Base-by-base conservation (phyloP, 2,888 invertebrate genomes). In the Capitulum mitella region DNA sequence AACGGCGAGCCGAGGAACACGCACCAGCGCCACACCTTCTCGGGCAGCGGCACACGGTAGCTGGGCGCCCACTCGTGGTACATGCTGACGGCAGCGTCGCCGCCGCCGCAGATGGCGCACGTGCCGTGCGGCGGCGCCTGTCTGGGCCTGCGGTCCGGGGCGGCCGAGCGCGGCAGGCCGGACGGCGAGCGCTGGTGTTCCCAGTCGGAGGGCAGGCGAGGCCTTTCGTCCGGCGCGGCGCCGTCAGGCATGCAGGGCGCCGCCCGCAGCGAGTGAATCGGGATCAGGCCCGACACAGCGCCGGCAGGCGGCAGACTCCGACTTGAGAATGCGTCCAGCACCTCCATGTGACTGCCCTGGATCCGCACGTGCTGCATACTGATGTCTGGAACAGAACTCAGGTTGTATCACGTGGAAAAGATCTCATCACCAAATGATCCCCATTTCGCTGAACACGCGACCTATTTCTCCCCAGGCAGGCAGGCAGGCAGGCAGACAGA, bases 11-110 rank as follows among this genome's bases (percentile, higher is more conserved):
- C 70, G 22, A 70, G 37, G 37, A 70, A 70, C 70, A 37, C 70
- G 37, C 70, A 70, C 70, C 70, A 70, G 19, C 70, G 34, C 70
- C 70, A 70, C 70, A 70, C 70, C 70, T 70, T 70, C 37, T 70
- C 70, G 22, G 70, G 26, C 70, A 70, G 70, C 37, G 70, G 70
- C 70, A 70, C 37, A 5, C 70, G 70, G 37, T 32, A 16, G 19
- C 22, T 37, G 70, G 70, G 12, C 19, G 34, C 22, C 26, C 22
- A 22, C 37, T 70, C 29, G 22, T 32, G 32, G 37, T 37, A 37
- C 22, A 70, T 37, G 37, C 8, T 70, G 70, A 70, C 26, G 22
- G 22, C 22, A 1, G 70, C 70, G 70, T 37, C 70, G 34, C 37
- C 37, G 37, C 22, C 70, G 70, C 70, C 70, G 70, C 70, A 70